These are phyloP conservation scores for Elymnias hypermnestra DNA, from an alignment of 1,140 invertebrate genomes.

Conservation along the genomic window DNA sequence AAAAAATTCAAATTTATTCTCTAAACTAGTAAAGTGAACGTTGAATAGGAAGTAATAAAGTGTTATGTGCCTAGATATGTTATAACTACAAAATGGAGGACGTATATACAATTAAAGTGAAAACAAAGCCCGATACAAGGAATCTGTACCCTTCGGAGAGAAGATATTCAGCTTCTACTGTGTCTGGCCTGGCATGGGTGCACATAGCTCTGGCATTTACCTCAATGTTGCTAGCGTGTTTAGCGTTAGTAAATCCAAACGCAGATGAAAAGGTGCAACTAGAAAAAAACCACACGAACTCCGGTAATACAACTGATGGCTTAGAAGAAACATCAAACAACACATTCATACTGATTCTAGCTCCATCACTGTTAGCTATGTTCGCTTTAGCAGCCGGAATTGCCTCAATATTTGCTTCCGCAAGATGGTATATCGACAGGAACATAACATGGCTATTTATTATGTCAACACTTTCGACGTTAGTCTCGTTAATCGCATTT, in stretches of 20 bases:
- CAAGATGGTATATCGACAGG: slow-evolving; percentile 80
- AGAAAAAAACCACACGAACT: slow-evolving; percentile 22
- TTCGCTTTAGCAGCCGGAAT: slow-evolving; percentile 75
- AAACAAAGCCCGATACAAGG: slow-evolving; percentile 77
- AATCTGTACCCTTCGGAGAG: slow-evolving; percentile 80
- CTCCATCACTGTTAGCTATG: slow-evolving; percentile 67
- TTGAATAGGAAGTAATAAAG: background rate
- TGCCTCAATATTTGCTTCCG: slow-evolving; percentile 78
- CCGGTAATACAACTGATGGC: slow-evolving; percentile 28
- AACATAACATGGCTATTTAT: slow-evolving; percentile 80
- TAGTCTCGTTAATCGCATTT: slow-evolving; percentile 60
- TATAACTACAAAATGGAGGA: slow-evolving; percentile 77
- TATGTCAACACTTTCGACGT: slow-evolving; percentile 66
- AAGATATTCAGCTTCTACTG: slow-evolving; percentile 81
- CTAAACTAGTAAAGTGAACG: background rate
- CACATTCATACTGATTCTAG: slow-evolving; percentile 50
- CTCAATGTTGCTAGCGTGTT: slow-evolving; percentile 73
- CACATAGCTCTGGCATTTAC: slow-evolving; percentile 76
- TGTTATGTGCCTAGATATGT: slow-evolving; percentile 22
- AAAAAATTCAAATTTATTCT: slow-evolving; percentile 1
- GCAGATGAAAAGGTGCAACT: slow-evolving; percentile 15
- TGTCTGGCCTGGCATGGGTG: slow-evolving; percentile 78
- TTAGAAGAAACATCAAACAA: slow-evolving; percentile 22
- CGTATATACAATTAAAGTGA: slow-evolving; percentile 80
- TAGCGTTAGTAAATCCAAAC: slow-evolving; percentile 69